Percentiles rank a stretch among this genome's conserved stretches.
Conservation (phyloP, 35 echinoderm and acorn worm genomes). For the Hemicentrotus pulcherrimus region DNA sequence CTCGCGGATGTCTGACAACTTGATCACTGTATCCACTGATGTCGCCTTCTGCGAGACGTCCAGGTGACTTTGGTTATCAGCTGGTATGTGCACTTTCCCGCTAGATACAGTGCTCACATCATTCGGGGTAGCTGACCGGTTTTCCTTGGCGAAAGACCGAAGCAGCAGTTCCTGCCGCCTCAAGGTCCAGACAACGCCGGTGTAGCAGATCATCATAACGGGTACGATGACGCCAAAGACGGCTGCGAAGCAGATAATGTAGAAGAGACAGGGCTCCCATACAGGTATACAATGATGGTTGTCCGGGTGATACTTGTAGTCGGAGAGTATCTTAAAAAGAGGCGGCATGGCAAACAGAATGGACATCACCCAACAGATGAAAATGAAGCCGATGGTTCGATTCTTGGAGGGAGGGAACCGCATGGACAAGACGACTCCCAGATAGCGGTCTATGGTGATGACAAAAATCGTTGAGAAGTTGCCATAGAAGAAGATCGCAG, state of each 20-base stretch:
- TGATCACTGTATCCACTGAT: not conserved
- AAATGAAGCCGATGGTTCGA: not conserved
- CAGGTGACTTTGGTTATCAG: too few relatives aligned
- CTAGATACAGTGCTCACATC: not conserved
- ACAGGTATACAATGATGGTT: not conserved
- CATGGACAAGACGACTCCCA: not conserved
- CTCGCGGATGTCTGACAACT: not conserved
- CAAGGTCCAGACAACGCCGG: not conserved
- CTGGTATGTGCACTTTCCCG: not conserved
- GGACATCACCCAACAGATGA: not conserved
- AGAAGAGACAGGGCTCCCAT: conserved; percentile 16
- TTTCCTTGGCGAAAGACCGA: not conserved
- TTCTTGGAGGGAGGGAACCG: not conserved
- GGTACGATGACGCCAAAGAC: conserved; percentile 19
- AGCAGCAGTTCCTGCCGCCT: not conserved
- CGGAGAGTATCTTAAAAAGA: not conserved
- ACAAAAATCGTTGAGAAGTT: not conserved
- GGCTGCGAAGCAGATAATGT: not conserved
- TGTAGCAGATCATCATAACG: conserved; percentile 14
- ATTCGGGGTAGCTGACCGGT: not conserved
- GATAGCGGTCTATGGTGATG: conserved; percentile 15
- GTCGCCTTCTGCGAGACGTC: too few relatives aligned
- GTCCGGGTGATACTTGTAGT: conserved; percentile 17
- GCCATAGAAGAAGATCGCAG: not conserved
- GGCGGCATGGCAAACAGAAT: not conserved